Percentiles rank a stretch among this genome's conserved stretches.
Conservation (phyloP, 1,140 invertebrate genomes). For the Aphidius ervi region DNA sequence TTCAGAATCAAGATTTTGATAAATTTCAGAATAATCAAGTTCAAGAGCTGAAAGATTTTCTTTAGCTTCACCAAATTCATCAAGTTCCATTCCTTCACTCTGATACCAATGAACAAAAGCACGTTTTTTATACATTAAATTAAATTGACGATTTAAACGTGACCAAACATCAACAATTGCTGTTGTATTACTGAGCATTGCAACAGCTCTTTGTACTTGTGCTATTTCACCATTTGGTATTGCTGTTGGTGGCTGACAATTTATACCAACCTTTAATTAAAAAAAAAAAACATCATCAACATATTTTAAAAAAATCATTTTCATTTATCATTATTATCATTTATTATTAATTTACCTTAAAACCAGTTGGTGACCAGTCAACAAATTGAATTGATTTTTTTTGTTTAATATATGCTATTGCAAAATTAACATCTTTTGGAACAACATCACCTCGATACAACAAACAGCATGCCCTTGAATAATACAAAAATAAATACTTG, state of each 20-base stretch:
- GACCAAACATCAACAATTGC: constrained; percentile 17
- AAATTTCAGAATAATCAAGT: constrained; percentile 60
- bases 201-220: constrained; percentile 40
- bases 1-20: not conserved
- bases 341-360: constrained; percentile 38
- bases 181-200: constrained; percentile 23
- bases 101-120: constrained; percentile 60
- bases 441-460: constrained; percentile 59
- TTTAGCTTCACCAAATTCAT: constrained; percentile 65
- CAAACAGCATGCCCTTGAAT: constrained; percentile 54
- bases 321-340: too few relatives aligned
- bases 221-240: constrained; percentile 57
- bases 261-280: constrained; percentile 52
- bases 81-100: constrained; percentile 65
- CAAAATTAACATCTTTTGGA: constrained; percentile 60
- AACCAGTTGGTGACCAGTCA: constrained; percentile 62
- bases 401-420: constrained; percentile 52
- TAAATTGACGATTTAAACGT: constrained; percentile 49
- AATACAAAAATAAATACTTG: too few relatives aligned
- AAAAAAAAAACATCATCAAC: constrained; percentile 53
- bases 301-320: not conserved
- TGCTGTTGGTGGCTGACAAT: constrained; percentile 53
- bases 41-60: constrained; percentile 62
- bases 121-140: constrained; percentile 25
- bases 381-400: constrained; percentile 54